phyloP scores from a whole-genome alignment of 1,140 invertebrate genomes.

The Hyles vespertilio region DNA sequence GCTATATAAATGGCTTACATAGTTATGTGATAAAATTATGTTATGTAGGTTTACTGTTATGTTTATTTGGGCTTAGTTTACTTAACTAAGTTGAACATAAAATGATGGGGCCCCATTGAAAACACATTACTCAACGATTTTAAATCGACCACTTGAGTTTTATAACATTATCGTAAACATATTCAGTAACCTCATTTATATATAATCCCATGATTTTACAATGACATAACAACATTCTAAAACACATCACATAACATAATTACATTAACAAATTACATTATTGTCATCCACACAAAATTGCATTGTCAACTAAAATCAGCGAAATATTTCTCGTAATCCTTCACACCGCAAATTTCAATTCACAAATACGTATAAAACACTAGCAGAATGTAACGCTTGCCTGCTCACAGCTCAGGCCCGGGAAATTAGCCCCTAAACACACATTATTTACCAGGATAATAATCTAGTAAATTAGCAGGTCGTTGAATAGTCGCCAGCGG shows the following conservation, averaged over 20 bases:
- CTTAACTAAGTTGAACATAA: too few species aligned
- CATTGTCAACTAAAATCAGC: background rate
- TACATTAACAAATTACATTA: background rate
- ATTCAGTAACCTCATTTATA: too few species aligned
- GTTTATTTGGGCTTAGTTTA: too few species aligned
- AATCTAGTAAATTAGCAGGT: slow-evolving; percentile 30
- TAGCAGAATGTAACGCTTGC: slow-evolving; percentile 2
- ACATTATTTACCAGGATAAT: slow-evolving; percentile 28
- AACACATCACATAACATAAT: background rate
- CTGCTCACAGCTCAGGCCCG: background rate
- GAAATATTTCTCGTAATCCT: background rate
- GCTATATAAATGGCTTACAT: too few species aligned
- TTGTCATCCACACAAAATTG: slow-evolving; percentile 3
- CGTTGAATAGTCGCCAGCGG: slow-evolving; percentile 10
- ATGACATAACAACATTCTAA: background rate
- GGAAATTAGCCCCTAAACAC: slow-evolving; percentile 19
- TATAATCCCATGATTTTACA: too few species aligned
- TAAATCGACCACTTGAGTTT: too few species aligned
- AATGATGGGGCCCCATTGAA: too few species aligned
- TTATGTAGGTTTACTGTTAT: too few species aligned
- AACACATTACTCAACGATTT: too few species aligned
- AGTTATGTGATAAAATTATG: too few species aligned
- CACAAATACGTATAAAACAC: slow-evolving; percentile 1
- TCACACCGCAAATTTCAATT: background rate
- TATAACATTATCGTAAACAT: too few species aligned